Evolutionary conservation across 2,113 vertebrate species (phyloP).

Genomic region (Callipepla californica): DNA sequence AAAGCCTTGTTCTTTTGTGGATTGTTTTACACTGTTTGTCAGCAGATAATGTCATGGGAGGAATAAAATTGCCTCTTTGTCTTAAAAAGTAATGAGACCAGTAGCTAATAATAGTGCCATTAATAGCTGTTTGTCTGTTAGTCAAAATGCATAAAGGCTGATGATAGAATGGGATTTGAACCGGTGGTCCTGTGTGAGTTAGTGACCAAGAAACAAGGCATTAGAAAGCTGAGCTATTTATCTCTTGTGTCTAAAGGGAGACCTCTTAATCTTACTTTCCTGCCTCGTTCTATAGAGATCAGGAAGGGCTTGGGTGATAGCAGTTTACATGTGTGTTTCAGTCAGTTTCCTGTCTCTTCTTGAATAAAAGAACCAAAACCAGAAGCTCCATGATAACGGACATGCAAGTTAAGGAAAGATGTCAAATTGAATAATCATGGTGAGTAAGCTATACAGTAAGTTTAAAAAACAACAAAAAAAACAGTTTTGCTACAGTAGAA

Average conservation of each 20-base stretch:
- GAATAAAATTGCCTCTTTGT: background rate
- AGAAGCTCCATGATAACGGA: background rate
- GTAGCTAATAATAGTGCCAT: background rate
- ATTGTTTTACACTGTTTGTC: background rate
- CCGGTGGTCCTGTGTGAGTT: background rate
- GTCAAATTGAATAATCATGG: background rate
- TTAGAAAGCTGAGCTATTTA: background rate
- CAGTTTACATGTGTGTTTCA: background rate
- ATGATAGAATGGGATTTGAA: background rate
- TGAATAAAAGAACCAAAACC: background rate
- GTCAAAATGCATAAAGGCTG: background rate
- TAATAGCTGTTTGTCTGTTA: background rate
- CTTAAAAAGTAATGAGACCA: background rate
- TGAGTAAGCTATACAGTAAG: background rate
- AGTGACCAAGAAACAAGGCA: background rate
- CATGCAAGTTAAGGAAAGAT: background rate
- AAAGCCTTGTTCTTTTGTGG: background rate
- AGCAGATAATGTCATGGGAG: background rate
- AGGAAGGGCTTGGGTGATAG: background rate
- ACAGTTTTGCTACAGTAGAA: background rate
- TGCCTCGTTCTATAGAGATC: background rate
- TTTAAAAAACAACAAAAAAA: background rate
- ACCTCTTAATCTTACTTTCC: background rate
- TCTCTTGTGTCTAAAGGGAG: background rate
- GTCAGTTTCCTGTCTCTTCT: background rate